Evolutionary conservation across 1,140 invertebrate genomes (phyloP).

Genomic region (Megalopta genalis): DNA sequence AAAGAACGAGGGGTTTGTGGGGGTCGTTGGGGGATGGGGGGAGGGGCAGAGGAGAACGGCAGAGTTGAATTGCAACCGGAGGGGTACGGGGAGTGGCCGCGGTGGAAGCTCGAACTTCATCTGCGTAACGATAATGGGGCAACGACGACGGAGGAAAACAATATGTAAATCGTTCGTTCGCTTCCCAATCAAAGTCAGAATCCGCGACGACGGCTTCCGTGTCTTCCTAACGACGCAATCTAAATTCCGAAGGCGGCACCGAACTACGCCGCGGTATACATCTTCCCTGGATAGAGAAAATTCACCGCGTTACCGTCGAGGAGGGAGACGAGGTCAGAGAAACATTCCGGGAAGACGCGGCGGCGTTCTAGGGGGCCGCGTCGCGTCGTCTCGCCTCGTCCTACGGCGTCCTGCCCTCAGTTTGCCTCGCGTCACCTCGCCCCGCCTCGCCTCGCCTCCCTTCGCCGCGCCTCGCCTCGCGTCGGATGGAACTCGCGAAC

Average conservation of each 20-base stretch:
- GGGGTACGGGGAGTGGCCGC: not conserved
- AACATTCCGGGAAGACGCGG: constrained; percentile 15
- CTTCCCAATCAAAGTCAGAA: constrained; percentile 64
- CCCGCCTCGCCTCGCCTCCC: too few species aligned
- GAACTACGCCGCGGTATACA: constrained; percentile 33
- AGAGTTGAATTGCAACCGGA: constrained; percentile 14
- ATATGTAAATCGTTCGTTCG: constrained; percentile 66
- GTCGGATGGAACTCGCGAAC: constrained; percentile 27
- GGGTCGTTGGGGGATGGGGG: too few species aligned
- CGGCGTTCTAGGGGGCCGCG: too few species aligned
- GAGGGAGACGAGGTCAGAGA: not conserved
- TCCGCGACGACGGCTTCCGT: constrained; percentile 45
- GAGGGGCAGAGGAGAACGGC: not conserved
- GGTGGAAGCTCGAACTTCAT: constrained; percentile 55
- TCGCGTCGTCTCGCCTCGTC: too few species aligned
- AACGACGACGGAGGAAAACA: constrained; percentile 62
- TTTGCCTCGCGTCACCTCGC: not conserved
- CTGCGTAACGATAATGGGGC: constrained; percentile 60
- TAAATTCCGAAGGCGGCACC: constrained; percentile 62
- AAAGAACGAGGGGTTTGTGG: not conserved
- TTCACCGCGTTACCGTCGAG: constrained; percentile 14
- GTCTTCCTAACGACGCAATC: constrained; percentile 66
- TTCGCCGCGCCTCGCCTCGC: not conserved
- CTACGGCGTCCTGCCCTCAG: too few species aligned
- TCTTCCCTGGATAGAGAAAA: constrained; percentile 44